phyloP scores from a whole-genome alignment of 2,797 vertebrate species.

The Phataginus tetradactyla region DNA sequence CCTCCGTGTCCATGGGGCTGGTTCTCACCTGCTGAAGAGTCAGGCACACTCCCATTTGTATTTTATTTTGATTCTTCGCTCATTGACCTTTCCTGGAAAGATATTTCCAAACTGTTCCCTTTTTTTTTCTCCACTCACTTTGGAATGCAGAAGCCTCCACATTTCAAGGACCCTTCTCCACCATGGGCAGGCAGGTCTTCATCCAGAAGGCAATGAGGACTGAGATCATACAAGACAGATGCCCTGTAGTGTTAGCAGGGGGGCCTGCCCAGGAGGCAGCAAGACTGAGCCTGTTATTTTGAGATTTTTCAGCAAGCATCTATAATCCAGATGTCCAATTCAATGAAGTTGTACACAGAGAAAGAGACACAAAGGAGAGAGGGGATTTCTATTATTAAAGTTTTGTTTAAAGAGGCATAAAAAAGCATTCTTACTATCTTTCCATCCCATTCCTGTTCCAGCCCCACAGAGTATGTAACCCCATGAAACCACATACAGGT shows the following conservation, averaged over 20 bases:
- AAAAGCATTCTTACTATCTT: background rate
- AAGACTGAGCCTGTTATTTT: background rate
- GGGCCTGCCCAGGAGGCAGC: background rate
- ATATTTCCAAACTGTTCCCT: background rate
- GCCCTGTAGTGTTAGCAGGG: accelerated
- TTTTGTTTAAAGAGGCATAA: background rate
- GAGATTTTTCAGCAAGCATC: background rate
- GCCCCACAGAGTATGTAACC: no score
- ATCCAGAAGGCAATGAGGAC: background rate
- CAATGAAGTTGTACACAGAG: background rate
- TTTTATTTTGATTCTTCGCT: background rate
- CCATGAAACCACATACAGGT: background rate
- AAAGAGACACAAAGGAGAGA: background rate
- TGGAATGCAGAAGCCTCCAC: background rate
- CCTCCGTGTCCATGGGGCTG: background rate
- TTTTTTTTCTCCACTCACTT: background rate
- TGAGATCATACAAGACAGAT: background rate
- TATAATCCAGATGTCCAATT: background rate
- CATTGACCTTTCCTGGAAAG: background rate
- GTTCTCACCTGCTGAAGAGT: background rate
- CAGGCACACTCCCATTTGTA: accelerated
- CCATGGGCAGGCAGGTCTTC: background rate
- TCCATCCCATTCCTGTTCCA: background rate
- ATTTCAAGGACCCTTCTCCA: background rate
- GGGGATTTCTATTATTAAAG: background rate